Conservation (phyloP, 2,113 vertebrate genomes). For the Tympanuchus pallidicinctus region DNA sequence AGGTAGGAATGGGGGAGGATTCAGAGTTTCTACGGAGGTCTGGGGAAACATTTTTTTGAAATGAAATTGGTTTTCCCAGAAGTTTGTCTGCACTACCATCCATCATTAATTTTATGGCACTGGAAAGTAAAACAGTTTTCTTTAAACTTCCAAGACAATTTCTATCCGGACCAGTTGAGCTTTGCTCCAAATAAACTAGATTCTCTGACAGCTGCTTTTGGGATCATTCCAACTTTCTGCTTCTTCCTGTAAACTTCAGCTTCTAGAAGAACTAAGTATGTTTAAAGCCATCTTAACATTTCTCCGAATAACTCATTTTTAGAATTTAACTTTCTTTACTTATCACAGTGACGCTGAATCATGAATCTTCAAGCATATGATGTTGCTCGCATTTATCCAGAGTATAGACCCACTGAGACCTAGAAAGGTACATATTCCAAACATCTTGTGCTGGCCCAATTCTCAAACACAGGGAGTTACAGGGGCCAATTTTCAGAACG, state of each 20-base stretch:
- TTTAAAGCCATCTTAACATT: neutral
- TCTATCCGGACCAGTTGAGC: neutral
- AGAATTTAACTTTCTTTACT: neutral
- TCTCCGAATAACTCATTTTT: neutral
- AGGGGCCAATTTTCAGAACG: neutral
- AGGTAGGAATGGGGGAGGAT: neutral
- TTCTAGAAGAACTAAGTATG: neutral
- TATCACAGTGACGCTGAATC: neutral
- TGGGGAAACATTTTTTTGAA: rapidly evolving
- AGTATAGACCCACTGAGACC: neutral
- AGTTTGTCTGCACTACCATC: neutral
- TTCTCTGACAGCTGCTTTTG: neutral
- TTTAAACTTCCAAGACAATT: neutral
- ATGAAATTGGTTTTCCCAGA: neutral
- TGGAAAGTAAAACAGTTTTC: neutral
- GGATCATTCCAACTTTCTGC: neutral
- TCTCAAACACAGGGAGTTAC: neutral
- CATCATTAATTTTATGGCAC: neutral
- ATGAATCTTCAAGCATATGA: neutral
- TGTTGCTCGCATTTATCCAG: neutral
- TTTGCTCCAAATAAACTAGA: neutral
- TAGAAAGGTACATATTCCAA: neutral
- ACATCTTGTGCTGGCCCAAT: neutral
- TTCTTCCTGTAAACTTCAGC: neutral
- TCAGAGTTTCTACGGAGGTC: neutral